Evolutionary conservation across 2,113 vertebrate genomes (phyloP), one percentile per base, ranked within the genome.

Genomic region (Leptocoma aspasia): DNA sequence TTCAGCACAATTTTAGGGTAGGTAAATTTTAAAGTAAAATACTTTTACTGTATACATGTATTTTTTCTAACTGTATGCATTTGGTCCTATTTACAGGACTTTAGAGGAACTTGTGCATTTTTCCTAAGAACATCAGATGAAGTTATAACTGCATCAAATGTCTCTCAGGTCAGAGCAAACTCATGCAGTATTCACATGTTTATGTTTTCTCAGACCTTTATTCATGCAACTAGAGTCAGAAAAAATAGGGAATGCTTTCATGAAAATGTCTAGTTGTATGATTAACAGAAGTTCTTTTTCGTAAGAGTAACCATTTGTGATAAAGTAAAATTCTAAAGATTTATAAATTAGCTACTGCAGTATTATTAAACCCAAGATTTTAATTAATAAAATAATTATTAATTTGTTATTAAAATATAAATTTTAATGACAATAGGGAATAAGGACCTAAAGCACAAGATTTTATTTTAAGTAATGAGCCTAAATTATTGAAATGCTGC

Each of bases 71-170:
- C 23, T 42, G 5, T 27, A 33, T 71, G 7, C 15, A 31, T 92
- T 90, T 88, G 89, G 19, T 80, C 28, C 50, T 83, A 71, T 68
- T 90, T 90, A 73, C 91, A 99, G 98, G 95, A 96, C 56, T 87
- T 98, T 69, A 96, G 92, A 54, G 98, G 98, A 77, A 98, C 70
- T 31, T 99, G 98, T 94, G 96, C 98, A 31, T 99, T 98, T 97
- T 99, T 99, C 87, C 92, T 98, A 72, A 98, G 98, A 72, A 97
- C 92, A 59, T 98, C 97, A 11, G 96, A 98, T 71, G 98, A 98
- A 95, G 75, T 94, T 47, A 92, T 99, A 93, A 98, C 97, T 66
- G 91, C 97, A 42, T 97, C 98, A 47, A 98, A 98, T 72, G 21
- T 98, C 26, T 97, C 97, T 28, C 98, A 98, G 98, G 98, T 99